A percentile compares a stretch with the other conserved stretches of the same genome.
Evolutionary conservation across 2,113 vertebrate genomes (phyloP).

Genomic region (Recurvirostra avosetta): DNA sequence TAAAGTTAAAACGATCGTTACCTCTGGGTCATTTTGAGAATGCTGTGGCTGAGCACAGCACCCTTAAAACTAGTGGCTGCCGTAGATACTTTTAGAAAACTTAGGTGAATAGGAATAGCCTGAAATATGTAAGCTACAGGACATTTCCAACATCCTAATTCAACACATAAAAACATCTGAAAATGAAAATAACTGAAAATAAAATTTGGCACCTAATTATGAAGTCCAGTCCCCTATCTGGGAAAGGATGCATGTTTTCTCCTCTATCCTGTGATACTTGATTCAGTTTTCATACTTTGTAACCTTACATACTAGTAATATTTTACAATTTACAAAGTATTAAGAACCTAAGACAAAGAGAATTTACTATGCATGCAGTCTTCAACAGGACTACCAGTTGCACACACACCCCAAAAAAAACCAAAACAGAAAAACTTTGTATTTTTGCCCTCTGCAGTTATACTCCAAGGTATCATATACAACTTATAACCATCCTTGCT

Average conservation of each 20-base stretch:
- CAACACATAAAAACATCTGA: neutral
- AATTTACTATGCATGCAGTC: neutral
- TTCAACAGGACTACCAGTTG: neutral
- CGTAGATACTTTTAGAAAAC: neutral
- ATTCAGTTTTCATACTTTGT: neutral
- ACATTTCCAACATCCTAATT: neutral
- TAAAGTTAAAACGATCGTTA: constrained; percentile 55
- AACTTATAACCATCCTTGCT: neutral
- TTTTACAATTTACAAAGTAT: neutral
- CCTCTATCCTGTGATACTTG: neutral
- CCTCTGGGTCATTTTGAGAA: constrained; percentile 27
- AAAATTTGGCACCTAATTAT: neutral
- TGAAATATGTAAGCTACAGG: neutral
- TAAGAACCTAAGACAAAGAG: neutral
- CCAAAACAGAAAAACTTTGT: neutral
- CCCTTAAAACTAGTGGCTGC: neutral
- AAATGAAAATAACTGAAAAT: neutral
- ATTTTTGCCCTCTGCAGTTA: neutral
- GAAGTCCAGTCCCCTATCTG: neutral
- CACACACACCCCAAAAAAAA: rapidly evolving
- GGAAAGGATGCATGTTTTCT: neutral
- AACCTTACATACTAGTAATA: neutral
- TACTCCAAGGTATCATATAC: neutral
- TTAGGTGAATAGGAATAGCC: neutral
- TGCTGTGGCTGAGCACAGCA: neutral